Evolutionary conservation across 2,113 vertebrate species (phyloP).

Genomic region (Odobenus rosmarus): DNA sequence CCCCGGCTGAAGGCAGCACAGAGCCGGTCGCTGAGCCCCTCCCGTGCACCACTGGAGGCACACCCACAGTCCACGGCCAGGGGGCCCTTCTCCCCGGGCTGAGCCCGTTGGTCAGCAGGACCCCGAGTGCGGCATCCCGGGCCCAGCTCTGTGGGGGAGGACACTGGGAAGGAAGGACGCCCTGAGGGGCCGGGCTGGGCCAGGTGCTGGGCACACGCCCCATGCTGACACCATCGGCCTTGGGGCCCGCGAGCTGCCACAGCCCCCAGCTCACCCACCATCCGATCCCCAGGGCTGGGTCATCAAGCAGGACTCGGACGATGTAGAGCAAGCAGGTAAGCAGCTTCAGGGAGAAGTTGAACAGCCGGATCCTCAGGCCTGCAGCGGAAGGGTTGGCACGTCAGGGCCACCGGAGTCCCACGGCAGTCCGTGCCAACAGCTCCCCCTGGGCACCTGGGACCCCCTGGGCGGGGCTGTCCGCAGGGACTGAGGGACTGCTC

Average conservation of each 20-base stretch:
- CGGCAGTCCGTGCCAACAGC: neutral
- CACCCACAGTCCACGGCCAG: rapidly evolving
- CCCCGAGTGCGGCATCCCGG: rapidly evolving
- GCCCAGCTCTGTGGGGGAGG: rapidly evolving
- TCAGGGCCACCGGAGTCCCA: neutral
- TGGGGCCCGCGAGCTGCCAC: neutral
- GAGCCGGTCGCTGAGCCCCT: neutral
- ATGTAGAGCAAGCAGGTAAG: conserved; percentile 97
- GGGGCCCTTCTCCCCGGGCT: rapidly evolving
- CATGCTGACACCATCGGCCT: rapidly evolving
- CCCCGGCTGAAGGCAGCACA: neutral
- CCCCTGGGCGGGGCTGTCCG: neutral
- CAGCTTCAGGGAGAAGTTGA: conserved; percentile 98
- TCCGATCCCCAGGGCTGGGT: conserved; percentile 84
- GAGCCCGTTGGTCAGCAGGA: neutral
- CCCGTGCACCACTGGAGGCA: rapidly evolving
- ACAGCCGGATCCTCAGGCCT: conserved; percentile 97
- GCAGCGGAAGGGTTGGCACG: rapidly evolving
- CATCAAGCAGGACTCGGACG: conserved; percentile 92
- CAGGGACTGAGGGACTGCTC: rapidly evolving
- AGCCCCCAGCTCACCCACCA: conserved; percentile 84
- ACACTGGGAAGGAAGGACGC: neutral
- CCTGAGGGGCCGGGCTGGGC: neutral
- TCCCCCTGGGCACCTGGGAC: neutral
- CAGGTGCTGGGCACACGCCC: neutral